These are phyloP conservation scores for Brachypodius melanocephalos DNA, from an alignment of 2,113 vertebrate genomes.

Conservation along the genomic window DNA sequence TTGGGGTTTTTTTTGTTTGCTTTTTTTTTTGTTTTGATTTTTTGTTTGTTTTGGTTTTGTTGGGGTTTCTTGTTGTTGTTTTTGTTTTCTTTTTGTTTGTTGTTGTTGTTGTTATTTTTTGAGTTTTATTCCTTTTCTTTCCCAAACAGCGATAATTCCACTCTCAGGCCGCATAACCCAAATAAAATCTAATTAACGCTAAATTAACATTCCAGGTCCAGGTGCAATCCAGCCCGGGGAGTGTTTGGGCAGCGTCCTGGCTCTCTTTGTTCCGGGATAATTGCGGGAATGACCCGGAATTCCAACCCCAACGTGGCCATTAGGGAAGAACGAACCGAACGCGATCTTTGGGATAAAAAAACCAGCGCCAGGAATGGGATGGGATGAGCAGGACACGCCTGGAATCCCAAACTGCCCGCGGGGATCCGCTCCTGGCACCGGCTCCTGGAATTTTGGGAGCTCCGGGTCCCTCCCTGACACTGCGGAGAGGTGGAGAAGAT, in stretches of 20 bases:
- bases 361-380: background rate
- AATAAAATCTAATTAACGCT: background rate
- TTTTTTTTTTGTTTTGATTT: no score
- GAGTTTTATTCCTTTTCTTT: background rate
- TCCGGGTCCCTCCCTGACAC: background rate
- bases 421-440: background rate
- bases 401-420: background rate
- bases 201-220: background rate
- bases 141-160: background rate
- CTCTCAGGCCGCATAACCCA: no score
- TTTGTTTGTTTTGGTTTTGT: no score
- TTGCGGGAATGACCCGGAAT: background rate
- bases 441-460: background rate
- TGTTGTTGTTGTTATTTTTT: no score
- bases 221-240: background rate
- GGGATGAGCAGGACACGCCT: background rate
- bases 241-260: background rate
- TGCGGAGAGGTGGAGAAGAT: background rate
- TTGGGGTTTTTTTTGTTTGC: no score
- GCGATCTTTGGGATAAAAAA: background rate
- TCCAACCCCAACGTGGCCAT: background rate
- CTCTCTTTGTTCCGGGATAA: slow-evolving; percentile 14
- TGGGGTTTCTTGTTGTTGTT: no score
- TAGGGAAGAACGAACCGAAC: background rate
- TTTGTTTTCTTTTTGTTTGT: no score